Percentiles rank a stretch among this genome's conserved stretches.
Evolutionary conservation across 2,797 vertebrate genomes (phyloP).

Genomic region (Pangasius djambal): DNA sequence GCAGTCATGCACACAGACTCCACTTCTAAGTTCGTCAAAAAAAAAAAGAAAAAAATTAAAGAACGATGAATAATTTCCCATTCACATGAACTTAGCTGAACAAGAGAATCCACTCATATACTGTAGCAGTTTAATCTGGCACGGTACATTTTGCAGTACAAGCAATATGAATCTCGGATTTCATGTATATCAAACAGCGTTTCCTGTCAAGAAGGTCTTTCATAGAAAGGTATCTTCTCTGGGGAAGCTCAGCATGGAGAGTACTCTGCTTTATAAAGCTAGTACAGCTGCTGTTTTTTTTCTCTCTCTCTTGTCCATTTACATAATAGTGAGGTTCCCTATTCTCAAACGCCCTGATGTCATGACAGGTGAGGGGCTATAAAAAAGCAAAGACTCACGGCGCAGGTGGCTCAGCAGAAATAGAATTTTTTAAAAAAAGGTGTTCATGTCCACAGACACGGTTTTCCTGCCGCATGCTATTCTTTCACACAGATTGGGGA

Average conservation of each 20-base stretch:
- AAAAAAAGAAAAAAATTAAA: neutral
- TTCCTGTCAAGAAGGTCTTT: conserved; percentile 35
- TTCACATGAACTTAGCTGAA: conserved; percentile 13
- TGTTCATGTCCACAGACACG: conserved; percentile 61
- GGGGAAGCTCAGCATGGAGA: conserved; percentile 39
- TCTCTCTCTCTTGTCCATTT: conserved; percentile 54
- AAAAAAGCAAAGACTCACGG: conserved; percentile 65
- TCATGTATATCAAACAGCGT: conserved; percentile 46
- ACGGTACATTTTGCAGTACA: conserved; percentile 36
- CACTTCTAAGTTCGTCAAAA: neutral
- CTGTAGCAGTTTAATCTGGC: conserved; percentile 13
- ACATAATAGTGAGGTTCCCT: conserved; percentile 64
- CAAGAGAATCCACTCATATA: conserved; percentile 14
- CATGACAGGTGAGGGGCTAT: conserved; percentile 65
- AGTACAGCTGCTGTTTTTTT: conserved; percentile 27
- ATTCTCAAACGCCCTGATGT: conserved; percentile 56
- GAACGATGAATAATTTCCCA: conserved; percentile 11
- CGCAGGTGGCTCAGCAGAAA: conserved; percentile 64
- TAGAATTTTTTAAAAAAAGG: conserved; percentile 61
- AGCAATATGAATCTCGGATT: conserved; percentile 35
- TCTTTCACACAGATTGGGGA: conserved; percentile 18
- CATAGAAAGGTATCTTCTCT: conserved; percentile 14
- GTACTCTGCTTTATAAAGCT: conserved; percentile 37
- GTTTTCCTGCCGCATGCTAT: conserved; percentile 55
- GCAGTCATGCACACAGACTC: neutral